Evolutionary conservation across 2,113 vertebrate genomes (phyloP), one percentile per base, ranked within the genome.

Genomic region (Brienomyrus longianalis): DNA sequence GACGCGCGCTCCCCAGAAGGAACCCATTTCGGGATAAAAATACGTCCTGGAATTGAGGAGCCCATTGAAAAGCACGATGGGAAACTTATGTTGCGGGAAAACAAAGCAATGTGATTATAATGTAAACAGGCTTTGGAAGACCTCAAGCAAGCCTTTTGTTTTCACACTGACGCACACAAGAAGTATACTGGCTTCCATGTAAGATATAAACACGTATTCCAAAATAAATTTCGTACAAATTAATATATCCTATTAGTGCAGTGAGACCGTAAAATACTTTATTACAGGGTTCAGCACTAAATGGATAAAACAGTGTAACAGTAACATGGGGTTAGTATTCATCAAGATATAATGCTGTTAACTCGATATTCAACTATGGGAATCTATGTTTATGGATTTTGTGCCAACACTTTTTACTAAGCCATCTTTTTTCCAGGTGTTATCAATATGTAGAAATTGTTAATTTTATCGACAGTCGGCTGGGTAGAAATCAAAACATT

Each of bases 131-230:
- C 88, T 91, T 91, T 43, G n/a, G 13, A 89, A 90, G 92, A 89
- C 70, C 92, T 92, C 62, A 66, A 91, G 91, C 91, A 21, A 91
- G 54, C 74, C 74, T 51, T 90, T 91, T 90, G 80, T 88, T 88
- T 48, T 17, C 86, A 52, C 50, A 90, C 86, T 90, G 88, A 87
- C 89, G 88, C 83, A 86, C 21, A 86, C 91, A 93, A 92, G 90
- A 93, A 93, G 94, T 91, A 92, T 91, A 80, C 91, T 93, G 43
- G 91, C 89, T 85, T 93, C 86, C 52, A 88, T 51, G 90, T 86
- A 91, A 88, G 77, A 91, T 91, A 91, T 89, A 91, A 91, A 90
- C 89, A 91, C 90, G 80, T 66, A 90, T 93, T 91, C 84, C 77
- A 90, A 74, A 90, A 93, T 90, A 89, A n/a, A 85, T 19, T 83